A percentile compares a stretch with the other conserved stretches of the same genome.
These are phyloP conservation scores for Dasyurus viverrinus DNA, from an alignment of 2,113 vertebrate species.

Conservation along the genomic window DNA sequence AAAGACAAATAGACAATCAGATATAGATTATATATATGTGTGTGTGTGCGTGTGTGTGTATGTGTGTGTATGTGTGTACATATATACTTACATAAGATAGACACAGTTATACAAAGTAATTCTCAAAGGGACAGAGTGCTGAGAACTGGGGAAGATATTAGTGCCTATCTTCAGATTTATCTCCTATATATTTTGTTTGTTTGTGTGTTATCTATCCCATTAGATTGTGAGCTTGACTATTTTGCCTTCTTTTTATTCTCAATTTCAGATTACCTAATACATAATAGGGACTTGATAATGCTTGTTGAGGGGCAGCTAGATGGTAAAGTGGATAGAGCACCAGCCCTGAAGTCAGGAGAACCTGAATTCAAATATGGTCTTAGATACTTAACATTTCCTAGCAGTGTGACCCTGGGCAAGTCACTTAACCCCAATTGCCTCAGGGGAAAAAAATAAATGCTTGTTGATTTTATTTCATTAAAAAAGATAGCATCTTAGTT, in stretches of 20 bases:
- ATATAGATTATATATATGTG: neutral
- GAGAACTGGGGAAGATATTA: neutral
- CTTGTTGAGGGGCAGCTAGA: too few relatives aligned
- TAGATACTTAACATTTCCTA: too few relatives aligned
- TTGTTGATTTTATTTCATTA: neutral
- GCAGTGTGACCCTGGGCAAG: too few relatives aligned
- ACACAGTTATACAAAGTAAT: neutral
- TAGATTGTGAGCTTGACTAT: neutral
- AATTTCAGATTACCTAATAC: neutral
- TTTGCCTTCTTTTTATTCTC: neutral
- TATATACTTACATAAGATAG: neutral
- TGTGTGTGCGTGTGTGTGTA: neutral
- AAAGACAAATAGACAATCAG: neutral
- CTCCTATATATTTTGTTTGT: neutral
- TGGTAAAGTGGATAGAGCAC: too few relatives aligned
- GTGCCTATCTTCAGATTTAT: neutral
- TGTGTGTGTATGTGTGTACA: too few relatives aligned
- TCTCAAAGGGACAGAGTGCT: neutral
- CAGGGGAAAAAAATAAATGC: neutral
- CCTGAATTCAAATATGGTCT: too few relatives aligned
- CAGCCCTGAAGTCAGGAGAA: too few relatives aligned
- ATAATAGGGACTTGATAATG: neutral
- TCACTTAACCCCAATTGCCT: too few relatives aligned
- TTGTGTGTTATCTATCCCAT: neutral
- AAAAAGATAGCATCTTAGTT: neutral